Evolutionary conservation across 2,113 vertebrate species (phyloP).

Genomic region (Pomatorhinus ruficollis): DNA sequence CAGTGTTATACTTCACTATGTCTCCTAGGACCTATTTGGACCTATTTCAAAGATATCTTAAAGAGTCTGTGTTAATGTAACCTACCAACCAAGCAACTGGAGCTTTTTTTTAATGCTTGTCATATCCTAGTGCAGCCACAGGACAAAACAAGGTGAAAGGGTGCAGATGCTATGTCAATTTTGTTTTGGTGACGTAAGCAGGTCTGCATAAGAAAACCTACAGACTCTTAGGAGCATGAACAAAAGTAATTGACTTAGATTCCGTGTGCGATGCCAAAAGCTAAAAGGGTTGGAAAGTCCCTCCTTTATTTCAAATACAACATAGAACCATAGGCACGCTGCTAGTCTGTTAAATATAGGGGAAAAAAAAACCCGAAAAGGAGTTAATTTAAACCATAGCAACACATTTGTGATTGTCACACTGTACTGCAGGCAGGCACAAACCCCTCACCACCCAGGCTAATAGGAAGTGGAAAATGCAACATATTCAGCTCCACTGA

Average conservation of each 20-base stretch:
- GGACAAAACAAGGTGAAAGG: background rate
- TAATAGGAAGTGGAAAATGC: background rate
- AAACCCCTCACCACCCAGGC: background rate
- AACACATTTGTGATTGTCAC: background rate
- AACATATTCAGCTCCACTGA: background rate
- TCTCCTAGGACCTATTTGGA: background rate
- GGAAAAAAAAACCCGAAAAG: accelerated
- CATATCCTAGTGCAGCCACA: background rate
- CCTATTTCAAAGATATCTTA: background rate
- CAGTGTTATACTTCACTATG: background rate
- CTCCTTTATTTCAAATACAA: background rate
- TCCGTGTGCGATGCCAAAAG: background rate
- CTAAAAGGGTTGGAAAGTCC: background rate
- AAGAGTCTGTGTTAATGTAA: background rate
- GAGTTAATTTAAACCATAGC: background rate
- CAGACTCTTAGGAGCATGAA: background rate
- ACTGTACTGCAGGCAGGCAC: background rate
- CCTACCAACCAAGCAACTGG: background rate
- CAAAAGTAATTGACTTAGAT: background rate
- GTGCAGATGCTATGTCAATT: background rate
- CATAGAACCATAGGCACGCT: background rate
- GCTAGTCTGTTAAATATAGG: background rate
- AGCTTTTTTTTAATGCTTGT: background rate
- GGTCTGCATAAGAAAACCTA: background rate
- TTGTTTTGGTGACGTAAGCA: background rate